phyloP scores from a whole-genome alignment of 23 tunicate genomes.

The Ascidia mentula region DNA sequence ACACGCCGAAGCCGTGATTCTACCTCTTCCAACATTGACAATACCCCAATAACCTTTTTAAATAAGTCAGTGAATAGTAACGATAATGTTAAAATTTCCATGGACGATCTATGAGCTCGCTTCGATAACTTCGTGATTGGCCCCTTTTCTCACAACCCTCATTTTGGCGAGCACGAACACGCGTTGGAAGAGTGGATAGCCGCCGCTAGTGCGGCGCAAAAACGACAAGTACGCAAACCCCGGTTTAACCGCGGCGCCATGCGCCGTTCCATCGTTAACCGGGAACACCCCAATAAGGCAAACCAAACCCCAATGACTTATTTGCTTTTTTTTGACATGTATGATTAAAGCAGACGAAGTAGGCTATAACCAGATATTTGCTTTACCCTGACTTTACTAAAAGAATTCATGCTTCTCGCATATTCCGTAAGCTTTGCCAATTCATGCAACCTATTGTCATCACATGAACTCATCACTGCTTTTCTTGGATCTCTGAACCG shows the following conservation, averaged over 20 bases:
- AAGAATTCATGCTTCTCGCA: too few species aligned
- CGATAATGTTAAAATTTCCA: background rate
- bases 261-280: background rate
- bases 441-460: too few species aligned
- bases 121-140: background rate
- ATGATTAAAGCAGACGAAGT: too few species aligned
- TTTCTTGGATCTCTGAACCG: too few species aligned
- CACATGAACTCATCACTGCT: too few species aligned
- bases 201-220: background rate
- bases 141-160: background rate
- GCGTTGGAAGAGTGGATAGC: background rate
- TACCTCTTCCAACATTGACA: background rate
- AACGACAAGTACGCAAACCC: conserved; percentile 3
- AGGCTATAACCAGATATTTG: too few species aligned
- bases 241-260: conserved; percentile 11
- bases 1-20: background rate
- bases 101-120: background rate
- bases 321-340: too few species aligned
- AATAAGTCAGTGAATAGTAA: too few species aligned
- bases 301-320: background rate
- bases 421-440: too few species aligned
- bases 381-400: too few species aligned
- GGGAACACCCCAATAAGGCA: background rate
- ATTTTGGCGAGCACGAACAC: conserved; percentile 4
- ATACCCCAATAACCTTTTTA: background rate